Evolutionary conservation across 2,888 invertebrate genomes (phyloP).

Genomic region (Ochropacha duplaris): DNA sequence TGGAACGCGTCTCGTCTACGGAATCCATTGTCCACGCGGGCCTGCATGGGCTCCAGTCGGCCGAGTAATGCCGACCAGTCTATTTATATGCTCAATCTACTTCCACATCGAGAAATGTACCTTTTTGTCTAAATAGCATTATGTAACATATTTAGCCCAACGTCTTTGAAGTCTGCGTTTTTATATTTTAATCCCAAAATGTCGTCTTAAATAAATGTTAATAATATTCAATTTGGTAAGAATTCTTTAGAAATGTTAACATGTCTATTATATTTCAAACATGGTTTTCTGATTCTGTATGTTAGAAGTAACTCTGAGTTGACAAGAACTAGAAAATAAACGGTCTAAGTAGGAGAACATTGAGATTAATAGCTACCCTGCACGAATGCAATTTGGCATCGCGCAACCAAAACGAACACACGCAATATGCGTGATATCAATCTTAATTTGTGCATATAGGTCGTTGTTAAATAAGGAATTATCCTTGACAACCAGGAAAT

Average conservation of each 20-base stretch:
- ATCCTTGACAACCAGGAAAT: slow-evolving; percentile 45
- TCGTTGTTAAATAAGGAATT: slow-evolving; percentile 24
- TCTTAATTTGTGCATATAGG: slow-evolving; percentile 18
- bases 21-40: slow-evolving; percentile 76
- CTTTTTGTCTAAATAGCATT: slow-evolving; percentile 37
- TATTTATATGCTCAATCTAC: slow-evolving; percentile 73
- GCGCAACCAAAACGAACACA: slow-evolving; percentile 29
- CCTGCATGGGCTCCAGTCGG: slow-evolving; percentile 35
- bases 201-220: too few relatives aligned
- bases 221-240: too few relatives aligned
- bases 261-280: not conserved
- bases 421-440: slow-evolving; percentile 34
- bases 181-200: too few relatives aligned
- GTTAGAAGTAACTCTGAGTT: slow-evolving; percentile 23
- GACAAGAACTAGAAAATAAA: slow-evolving; percentile 32
- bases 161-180: too few relatives aligned
- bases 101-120: slow-evolving; percentile 55
- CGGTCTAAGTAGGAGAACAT: slow-evolving; percentile 36
- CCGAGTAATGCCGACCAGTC: slow-evolving; percentile 48
- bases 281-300: not conserved
- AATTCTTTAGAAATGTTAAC: too few relatives aligned
- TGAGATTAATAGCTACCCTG: slow-evolving; percentile 48
- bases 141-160: slow-evolving; percentile 26
- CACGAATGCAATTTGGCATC: slow-evolving; percentile 41
- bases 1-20: slow-evolving; percentile 76